Percentiles rank a stretch among this genome's conserved stretches.
These are phyloP conservation scores for Ceraclea dissimilis DNA, from an alignment of 2,888 invertebrate genomes.

Conservation along the genomic window DNA sequence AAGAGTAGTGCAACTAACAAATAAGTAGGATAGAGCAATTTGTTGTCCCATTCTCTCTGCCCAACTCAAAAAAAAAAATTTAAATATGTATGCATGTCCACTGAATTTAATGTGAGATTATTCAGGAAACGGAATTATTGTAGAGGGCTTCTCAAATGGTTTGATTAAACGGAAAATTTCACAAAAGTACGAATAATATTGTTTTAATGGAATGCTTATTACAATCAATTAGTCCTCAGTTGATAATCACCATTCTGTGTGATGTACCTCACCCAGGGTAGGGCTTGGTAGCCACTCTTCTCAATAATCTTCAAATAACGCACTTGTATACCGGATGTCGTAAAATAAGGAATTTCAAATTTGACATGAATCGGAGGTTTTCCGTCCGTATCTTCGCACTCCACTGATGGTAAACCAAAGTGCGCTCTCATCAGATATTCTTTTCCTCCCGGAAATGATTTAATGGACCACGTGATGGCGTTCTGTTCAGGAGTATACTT, in stretches of 20 bases:
- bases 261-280: constrained; percentile 99
- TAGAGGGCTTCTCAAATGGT: too few species aligned
- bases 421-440: constrained; percentile 98
- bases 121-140: too few species aligned
- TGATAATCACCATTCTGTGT: constrained; percentile 99
- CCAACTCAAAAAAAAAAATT: too few species aligned
- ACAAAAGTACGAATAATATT: too few species aligned
- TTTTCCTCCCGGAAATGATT: constrained; percentile 96
- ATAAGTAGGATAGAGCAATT: too few species aligned
- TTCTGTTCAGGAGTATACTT: constrained; percentile 97
- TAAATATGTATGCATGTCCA: too few species aligned
- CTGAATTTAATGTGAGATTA: too few species aligned
- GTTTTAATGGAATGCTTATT: too few species aligned
- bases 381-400: constrained; percentile 89
- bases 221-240: constrained; percentile 74
- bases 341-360: constrained; percentile 99
- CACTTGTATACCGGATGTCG: constrained; percentile 97
- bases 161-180: too few species aligned
- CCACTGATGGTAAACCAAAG: constrained; percentile 94
- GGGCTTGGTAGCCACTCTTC: constrained; percentile 96
- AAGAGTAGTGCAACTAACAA: too few species aligned
- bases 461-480: constrained; percentile 95
- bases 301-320: constrained; percentile 97
- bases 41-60: too few species aligned
- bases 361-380: constrained; percentile 97